Percentiles rank a stretch among this genome's conserved stretches.
Conservation (phyloP, 1,140 invertebrate genomes). For the Popillia japonica region DNA sequence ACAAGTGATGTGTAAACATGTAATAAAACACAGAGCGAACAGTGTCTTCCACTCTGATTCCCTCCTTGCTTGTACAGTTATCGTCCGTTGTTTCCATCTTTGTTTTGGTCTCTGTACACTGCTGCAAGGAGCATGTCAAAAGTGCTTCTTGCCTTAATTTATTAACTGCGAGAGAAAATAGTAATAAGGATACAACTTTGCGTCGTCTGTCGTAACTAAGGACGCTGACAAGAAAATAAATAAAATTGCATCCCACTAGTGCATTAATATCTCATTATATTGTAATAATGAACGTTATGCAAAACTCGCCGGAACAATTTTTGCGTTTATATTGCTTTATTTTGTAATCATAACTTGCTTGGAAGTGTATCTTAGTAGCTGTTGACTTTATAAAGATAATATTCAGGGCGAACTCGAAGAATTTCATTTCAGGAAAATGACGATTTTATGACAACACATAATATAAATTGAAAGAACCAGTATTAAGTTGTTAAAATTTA, state of each 20-base stretch:
- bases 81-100: not conserved
- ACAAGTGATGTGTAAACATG: not conserved
- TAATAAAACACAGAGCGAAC: not conserved
- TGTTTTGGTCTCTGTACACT: not conserved
- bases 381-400: not conserved
- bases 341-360: not conserved
- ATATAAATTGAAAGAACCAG: not conserved
- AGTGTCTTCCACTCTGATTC: not conserved
- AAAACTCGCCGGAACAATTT: not conserved
- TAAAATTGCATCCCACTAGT: not conserved
- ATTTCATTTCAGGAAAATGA: not conserved
- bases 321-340: constrained; percentile 7
- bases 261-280: not conserved
- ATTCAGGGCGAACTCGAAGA: not conserved
- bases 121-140: not conserved
- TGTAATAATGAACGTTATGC: not conserved
- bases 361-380: not conserved
- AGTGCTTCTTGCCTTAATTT: not conserved
- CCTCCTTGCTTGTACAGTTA: not conserved
- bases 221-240: not conserved
- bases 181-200: constrained; percentile 5
- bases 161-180: not conserved
- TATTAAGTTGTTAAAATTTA: too few species aligned
- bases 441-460: not conserved
- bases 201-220: not conserved